Percentiles rank a stretch among this genome's conserved stretches.
These are phyloP conservation scores for Silurus lanzhouensis DNA, from an alignment of 2,797 vertebrate species.

Conservation along the genomic window DNA sequence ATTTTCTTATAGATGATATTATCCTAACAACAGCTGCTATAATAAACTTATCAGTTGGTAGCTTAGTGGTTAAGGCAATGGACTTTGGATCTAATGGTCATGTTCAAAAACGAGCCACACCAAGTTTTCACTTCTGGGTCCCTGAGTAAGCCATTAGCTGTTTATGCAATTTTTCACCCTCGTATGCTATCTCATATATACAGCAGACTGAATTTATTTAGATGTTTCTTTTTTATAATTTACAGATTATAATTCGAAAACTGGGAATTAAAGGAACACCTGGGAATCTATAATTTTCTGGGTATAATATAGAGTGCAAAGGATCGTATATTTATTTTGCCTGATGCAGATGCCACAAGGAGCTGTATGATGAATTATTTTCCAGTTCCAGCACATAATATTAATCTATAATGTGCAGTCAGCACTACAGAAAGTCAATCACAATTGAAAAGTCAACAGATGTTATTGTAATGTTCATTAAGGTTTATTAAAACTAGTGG, in stretches of 20 bases:
- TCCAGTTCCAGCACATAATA: not conserved
- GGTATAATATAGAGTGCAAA: not conserved
- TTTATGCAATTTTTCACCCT: not conserved
- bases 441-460: not conserved
- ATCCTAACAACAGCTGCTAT: no score
- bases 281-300: not conserved
- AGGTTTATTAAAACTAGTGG: not conserved
- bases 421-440: not conserved
- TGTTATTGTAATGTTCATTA: not conserved
- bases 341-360: no score
- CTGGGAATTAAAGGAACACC: not conserved
- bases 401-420: not conserved
- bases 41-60: no score
- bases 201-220: not conserved
- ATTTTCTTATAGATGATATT: no score
- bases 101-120: no score
- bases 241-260: not conserved
- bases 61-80: no score
- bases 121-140: no score
- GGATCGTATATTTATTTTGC: not conserved
- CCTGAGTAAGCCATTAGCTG: not conserved
- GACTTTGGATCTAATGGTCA: no score
- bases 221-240: not conserved
- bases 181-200: not conserved
- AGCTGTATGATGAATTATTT: not conserved